Conservation (phyloP, 1,140 invertebrate genomes). For the Trichonephila inaurata region DNA sequence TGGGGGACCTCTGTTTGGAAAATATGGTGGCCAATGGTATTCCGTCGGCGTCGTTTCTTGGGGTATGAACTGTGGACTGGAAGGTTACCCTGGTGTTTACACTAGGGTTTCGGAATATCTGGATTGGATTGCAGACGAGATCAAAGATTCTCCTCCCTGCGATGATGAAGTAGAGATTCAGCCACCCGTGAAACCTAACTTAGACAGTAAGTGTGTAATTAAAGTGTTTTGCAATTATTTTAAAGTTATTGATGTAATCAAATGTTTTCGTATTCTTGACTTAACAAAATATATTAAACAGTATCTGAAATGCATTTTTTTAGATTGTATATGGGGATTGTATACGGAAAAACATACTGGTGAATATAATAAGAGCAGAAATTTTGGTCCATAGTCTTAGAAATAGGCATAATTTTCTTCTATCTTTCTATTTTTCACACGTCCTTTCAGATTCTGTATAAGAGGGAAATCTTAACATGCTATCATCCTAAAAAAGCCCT, state of each 20-base stretch:
- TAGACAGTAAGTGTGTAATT: neutral
- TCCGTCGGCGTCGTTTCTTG: constrained; percentile 82
- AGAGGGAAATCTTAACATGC: too few relatives aligned
- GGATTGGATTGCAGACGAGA: constrained; percentile 78
- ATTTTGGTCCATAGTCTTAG: too few relatives aligned
- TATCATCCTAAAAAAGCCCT: too few relatives aligned
- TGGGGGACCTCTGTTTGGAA: constrained; percentile 81
- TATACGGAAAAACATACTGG: too few relatives aligned
- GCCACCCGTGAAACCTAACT: constrained; percentile 44
- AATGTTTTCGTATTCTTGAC: neutral
- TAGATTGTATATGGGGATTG: too few relatives aligned
- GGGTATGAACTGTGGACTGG: constrained; percentile 81
- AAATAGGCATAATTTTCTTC: too few relatives aligned
- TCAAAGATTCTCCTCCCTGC: constrained; percentile 44
- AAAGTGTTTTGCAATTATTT: too few relatives aligned
- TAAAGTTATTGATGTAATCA: neutral
- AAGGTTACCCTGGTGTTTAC: constrained; percentile 79
- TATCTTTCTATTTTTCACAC: too few relatives aligned
- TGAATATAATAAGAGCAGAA: too few relatives aligned
- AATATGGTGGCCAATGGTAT: constrained; percentile 79
- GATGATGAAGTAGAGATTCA: constrained; percentile 30
- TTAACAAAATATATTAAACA: neutral
- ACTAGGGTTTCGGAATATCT: constrained; percentile 79
- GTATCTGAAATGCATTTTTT: neutral
- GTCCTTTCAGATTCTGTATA: too few relatives aligned